Percentiles rank a stretch among this genome's conserved stretches.
These are phyloP conservation scores for Drosophila obscura DNA, from an alignment of 1,140 invertebrate genomes.

Conservation along the genomic window DNA sequence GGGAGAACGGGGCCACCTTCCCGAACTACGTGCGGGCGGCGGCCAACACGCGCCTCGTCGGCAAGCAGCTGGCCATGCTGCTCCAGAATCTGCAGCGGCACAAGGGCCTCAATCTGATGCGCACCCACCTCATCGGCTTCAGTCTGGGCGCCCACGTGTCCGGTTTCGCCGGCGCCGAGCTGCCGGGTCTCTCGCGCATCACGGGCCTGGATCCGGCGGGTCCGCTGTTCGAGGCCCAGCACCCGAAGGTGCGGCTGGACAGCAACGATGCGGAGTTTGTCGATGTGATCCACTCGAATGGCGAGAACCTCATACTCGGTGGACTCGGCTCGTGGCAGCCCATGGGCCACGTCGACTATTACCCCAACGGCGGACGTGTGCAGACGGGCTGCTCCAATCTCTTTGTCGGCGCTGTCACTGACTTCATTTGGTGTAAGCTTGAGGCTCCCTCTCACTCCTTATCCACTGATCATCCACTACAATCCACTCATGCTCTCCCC, in stretches of 20 bases:
- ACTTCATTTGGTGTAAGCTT: constrained; percentile 94
- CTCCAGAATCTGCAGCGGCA: constrained; percentile 84
- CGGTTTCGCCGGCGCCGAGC: constrained; percentile 94
- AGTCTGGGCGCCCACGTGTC: constrained; percentile 96
- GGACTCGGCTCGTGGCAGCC: constrained; percentile 93
- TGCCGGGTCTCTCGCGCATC: constrained; percentile 93
- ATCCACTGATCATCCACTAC: too few species aligned
- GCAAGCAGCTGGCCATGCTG: constrained; percentile 93
- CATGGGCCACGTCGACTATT: constrained; percentile 96
- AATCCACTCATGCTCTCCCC: not conserved
- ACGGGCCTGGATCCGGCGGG: constrained; percentile 96
- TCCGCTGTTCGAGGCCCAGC: constrained; percentile 94
- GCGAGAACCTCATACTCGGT: constrained; percentile 93
- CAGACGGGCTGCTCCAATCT: constrained; percentile 94
- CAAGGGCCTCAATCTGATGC: constrained; percentile 83
- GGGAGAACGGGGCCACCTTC: constrained; percentile 95
- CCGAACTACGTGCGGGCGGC: constrained; percentile 97
- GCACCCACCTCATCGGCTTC: constrained; percentile 96
- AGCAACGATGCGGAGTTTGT: constrained; percentile 94
- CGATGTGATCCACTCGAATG: constrained; percentile 97
- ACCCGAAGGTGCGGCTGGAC: constrained; percentile 91
- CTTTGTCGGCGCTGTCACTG: constrained; percentile 95
- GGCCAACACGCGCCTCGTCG: constrained; percentile 96
- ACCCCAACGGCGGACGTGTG: constrained; percentile 94
- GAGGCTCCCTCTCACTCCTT: too few species aligned